These are phyloP conservation scores for Melinaea menophilus DNA, from an alignment of 2,888 invertebrate species.

Conservation along the genomic window DNA sequence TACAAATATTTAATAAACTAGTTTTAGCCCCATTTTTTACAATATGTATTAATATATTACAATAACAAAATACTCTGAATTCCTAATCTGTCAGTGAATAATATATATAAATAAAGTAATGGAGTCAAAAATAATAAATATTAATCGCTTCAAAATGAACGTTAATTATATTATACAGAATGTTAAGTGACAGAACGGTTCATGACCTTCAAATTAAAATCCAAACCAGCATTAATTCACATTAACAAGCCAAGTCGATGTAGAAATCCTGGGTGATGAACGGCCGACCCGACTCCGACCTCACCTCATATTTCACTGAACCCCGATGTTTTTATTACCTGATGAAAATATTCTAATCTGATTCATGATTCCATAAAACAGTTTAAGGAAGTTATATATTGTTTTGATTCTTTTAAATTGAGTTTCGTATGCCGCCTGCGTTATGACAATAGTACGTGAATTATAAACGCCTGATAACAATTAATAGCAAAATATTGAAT, in stretches of 20 bases:
- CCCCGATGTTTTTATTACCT: slow-evolving; percentile 65
- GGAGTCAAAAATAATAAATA: no score
- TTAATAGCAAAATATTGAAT: no score
- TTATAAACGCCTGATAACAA: no score
- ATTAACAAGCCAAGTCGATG: slow-evolving; percentile 52
- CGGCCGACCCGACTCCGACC: slow-evolving; percentile 51
- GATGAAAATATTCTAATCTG: slow-evolving; percentile 59
- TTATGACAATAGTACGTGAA: neutral
- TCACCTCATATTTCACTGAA: slow-evolving; percentile 61
- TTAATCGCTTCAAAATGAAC: no score
- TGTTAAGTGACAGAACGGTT: neutral
- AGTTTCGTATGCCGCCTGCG: neutral
- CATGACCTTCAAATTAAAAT: slow-evolving; percentile 4
- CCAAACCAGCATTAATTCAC: slow-evolving; percentile 17
- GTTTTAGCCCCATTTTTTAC: no score
- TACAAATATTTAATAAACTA: no score
- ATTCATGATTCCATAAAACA: slow-evolving; percentile 14
- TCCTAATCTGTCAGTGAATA: no score
- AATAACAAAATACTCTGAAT: no score
- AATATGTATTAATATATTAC: no score
- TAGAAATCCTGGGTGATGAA: slow-evolving; percentile 51
- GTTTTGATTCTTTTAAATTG: neutral
- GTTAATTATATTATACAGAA: neutral
- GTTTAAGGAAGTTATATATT: slow-evolving; percentile 1
- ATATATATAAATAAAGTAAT: no score